phyloP scores from a whole-genome alignment of 1,140 invertebrate genomes.

The Nasonia giraulti region DNA sequence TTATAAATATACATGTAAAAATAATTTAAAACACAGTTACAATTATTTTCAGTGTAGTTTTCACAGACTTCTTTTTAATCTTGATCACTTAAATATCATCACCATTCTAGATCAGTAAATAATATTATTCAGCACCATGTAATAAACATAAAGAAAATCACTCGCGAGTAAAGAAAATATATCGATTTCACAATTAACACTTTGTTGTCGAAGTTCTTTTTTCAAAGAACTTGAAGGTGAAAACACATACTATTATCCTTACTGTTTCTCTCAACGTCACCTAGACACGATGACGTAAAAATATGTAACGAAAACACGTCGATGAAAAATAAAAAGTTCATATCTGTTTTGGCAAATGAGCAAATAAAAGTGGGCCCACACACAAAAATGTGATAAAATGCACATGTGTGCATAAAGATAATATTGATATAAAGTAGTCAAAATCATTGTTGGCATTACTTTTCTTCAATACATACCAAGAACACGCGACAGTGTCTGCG shows the following conservation, averaged over 20 bases:
- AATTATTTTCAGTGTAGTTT: background rate
- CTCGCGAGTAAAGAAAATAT: constrained; percentile 40
- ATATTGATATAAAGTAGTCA: background rate
- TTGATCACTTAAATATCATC: constrained; percentile 41
- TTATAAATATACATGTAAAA: constrained; percentile 54
- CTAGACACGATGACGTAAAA: background rate
- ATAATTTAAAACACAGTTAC: constrained; percentile 47
- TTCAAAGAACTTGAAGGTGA: constrained; percentile 11
- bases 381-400: background rate
- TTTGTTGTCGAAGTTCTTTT: constrained; percentile 15
- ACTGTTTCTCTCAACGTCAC: constrained; percentile 17
- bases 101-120: constrained; percentile 45
- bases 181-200: constrained; percentile 28
- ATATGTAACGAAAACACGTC: constrained; percentile 13
- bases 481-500: constrained; percentile 69
- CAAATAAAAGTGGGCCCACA: constrained; percentile 8
- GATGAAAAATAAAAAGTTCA: constrained; percentile 22
- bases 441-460: constrained; percentile 41
- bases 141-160: constrained; percentile 35
- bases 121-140: constrained; percentile 36
- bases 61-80: background rate
- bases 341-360: constrained; percentile 15
- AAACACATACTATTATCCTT: constrained; percentile 17
- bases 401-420: constrained; percentile 22
- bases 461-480: constrained; percentile 74